These are phyloP conservation scores for Pentamera pediparva DNA, from an alignment of 53 echinoderm and acorn worm genomes.

Conservation along the genomic window DNA sequence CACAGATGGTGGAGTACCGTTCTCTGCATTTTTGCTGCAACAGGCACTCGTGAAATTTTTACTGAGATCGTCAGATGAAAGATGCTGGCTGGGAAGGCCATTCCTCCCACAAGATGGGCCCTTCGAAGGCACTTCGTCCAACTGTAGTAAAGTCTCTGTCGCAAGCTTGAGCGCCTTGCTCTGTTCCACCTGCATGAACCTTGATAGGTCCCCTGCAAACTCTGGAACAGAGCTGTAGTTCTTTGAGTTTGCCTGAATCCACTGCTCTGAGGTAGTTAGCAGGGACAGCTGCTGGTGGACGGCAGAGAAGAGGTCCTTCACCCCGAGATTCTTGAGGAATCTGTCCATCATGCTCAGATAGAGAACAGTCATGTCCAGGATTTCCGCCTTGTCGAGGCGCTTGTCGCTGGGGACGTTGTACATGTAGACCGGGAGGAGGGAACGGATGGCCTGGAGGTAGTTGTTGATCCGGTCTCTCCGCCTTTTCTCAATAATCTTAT, in stretches of 20 bases:
- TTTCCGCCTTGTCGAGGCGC: constrained; percentile 59
- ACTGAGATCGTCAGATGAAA: too few relatives aligned
- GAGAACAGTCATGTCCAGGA: constrained; percentile 57
- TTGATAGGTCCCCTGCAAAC: constrained; percentile 1
- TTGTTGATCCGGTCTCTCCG: constrained; percentile 60
- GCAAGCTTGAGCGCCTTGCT: too few relatives aligned
- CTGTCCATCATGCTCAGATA: constrained; percentile 52
- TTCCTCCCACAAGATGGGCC: too few relatives aligned
- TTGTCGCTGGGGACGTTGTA: constrained; percentile 46
- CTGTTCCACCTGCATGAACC: not conserved
- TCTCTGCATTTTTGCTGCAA: too few relatives aligned
- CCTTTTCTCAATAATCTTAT: constrained; percentile 62
- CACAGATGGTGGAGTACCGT: too few relatives aligned
- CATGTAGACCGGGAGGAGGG: constrained; percentile 43
- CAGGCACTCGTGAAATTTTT: too few relatives aligned
- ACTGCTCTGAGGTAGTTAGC: constrained; percentile 39
- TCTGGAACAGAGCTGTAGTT: constrained; percentile 30
- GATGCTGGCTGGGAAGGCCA: too few relatives aligned
- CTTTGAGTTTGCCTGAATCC: constrained; percentile 36
- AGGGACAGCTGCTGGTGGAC: constrained; percentile 45
- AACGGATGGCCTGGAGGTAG: constrained; percentile 51
- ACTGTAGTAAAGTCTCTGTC: too few relatives aligned
- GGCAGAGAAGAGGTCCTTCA: constrained; percentile 51
- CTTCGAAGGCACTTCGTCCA: too few relatives aligned
- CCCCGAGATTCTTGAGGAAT: constrained; percentile 43